Conservation (phyloP, 2,797 vertebrate species). For the Pseudopleuronectes americanus region DNA sequence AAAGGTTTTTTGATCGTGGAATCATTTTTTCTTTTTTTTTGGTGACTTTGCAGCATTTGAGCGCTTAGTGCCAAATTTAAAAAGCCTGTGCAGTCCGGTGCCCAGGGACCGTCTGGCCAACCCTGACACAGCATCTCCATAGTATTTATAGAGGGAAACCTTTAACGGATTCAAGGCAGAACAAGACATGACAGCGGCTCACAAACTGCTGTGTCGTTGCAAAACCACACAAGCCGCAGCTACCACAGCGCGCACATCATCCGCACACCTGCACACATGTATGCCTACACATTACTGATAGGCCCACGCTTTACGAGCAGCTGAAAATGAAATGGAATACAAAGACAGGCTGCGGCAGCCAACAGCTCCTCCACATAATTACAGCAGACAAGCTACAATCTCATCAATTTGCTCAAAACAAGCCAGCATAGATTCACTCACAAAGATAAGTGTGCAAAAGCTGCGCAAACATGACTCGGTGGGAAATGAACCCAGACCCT, state of each 20-base stretch:
- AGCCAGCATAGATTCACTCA: slow-evolving; percentile 36
- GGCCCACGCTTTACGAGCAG: slow-evolving; percentile 34
- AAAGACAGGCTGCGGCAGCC: slow-evolving; percentile 55
- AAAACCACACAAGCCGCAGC: slow-evolving; percentile 36
- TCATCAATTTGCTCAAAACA: slow-evolving; percentile 42
- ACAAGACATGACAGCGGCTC: slow-evolving; percentile 49
- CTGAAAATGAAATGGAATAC: slow-evolving; percentile 55
- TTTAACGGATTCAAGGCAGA: slow-evolving; percentile 56
- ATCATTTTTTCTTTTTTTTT: slow-evolving; percentile 35
- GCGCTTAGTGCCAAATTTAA: slow-evolving; percentile 62
- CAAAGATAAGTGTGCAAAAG: slow-evolving; percentile 36
- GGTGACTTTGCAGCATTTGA: slow-evolving; percentile 57
- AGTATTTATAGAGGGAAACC: slow-evolving; percentile 48
- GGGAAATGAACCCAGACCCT: slow-evolving; percentile 63
- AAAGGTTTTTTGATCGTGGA: slow-evolving; percentile 54
- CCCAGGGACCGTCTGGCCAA: slow-evolving; percentile 45
- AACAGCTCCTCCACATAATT: slow-evolving; percentile 50
- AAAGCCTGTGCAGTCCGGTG: slow-evolving; percentile 55
- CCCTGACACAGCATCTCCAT: slow-evolving; percentile 47
- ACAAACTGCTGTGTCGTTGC: slow-evolving; percentile 22
- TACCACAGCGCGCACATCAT: slow-evolving; percentile 31
- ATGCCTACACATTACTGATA: slow-evolving; percentile 18
- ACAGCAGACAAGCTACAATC: slow-evolving; percentile 53
- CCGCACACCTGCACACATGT: slow-evolving; percentile 6
- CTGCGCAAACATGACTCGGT: slow-evolving; percentile 63